Conservation (phyloP, 1,140 invertebrate genomes). For the Leptinotarsa texana region DNA sequence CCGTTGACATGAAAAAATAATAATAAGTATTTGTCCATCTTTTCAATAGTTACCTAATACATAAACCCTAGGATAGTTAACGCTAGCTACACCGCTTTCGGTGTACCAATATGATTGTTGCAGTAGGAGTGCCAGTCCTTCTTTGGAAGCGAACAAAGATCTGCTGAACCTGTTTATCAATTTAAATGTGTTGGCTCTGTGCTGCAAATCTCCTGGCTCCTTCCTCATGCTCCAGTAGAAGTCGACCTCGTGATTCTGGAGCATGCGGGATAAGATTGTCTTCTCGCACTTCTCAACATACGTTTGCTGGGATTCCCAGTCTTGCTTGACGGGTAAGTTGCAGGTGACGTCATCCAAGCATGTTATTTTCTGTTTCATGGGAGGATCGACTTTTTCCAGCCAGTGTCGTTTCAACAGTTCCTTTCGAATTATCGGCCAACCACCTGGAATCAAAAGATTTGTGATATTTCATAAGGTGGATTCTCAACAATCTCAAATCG, state of each 20-base stretch:
- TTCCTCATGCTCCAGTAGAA: slow-evolving; percentile 87
- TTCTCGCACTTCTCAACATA: slow-evolving; percentile 60
- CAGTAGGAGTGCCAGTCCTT: slow-evolving; percentile 80
- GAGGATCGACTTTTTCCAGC: slow-evolving; percentile 66
- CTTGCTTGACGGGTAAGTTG: slow-evolving; percentile 58
- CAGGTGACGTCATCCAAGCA: slow-evolving; percentile 49
- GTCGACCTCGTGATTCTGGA: slow-evolving; percentile 71
- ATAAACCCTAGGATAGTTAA: slow-evolving; percentile 86
- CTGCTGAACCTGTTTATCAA: slow-evolving; percentile 78
- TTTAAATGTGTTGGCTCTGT: slow-evolving; percentile 65
- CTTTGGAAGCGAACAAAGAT: slow-evolving; percentile 88
- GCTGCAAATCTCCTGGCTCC: slow-evolving; percentile 75
- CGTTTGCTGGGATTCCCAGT: slow-evolving; percentile 53
- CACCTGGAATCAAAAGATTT: slow-evolving; percentile 37
- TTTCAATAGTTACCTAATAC: slow-evolving; percentile 62
- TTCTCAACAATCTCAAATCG: no score
- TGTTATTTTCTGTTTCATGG: slow-evolving; percentile 30
- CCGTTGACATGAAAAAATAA: no score
- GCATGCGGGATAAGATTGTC: slow-evolving; percentile 63
- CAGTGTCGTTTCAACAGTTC: slow-evolving; percentile 65
- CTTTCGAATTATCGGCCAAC: slow-evolving; percentile 59
- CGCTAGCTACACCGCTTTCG: slow-evolving; percentile 77
- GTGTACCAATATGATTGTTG: slow-evolving; percentile 89
- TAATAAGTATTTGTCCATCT: no score
- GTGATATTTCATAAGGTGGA: no score